phyloP scores from a whole-genome alignment of 2,113 vertebrate species.

The Xiphorhynchus elegans region DNA sequence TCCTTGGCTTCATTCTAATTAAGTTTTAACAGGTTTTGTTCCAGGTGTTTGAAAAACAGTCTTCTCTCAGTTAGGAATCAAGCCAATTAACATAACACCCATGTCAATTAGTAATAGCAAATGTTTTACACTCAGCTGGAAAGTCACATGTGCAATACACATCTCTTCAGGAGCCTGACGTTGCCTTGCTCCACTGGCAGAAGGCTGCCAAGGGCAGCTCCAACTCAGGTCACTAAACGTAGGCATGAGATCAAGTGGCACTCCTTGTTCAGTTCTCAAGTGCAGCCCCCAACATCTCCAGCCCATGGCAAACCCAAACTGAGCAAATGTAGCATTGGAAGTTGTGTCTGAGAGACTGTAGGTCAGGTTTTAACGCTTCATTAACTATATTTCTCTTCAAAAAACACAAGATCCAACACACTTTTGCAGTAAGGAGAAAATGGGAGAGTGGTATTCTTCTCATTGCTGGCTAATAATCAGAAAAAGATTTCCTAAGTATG shows the following conservation, averaged over 20 bases:
- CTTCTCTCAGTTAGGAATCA: constrained; percentile 32
- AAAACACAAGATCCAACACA: neutral
- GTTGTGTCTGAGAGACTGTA: neutral
- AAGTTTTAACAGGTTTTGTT: constrained; percentile 54
- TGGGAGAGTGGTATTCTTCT: neutral
- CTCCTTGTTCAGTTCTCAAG: neutral
- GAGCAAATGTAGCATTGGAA: neutral
- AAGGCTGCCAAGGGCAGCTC: neutral
- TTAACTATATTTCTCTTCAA: neutral
- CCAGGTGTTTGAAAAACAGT: neutral
- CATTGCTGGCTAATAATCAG: neutral
- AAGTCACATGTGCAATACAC: neutral
- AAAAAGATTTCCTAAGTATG: constrained; percentile 9
- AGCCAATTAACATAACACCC: constrained; percentile 53
- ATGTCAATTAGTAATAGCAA: constrained; percentile 18
- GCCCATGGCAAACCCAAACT: neutral
- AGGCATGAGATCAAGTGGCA: accelerated
- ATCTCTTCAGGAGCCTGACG: neutral
- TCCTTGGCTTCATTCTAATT: constrained; percentile 73
- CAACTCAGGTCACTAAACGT: neutral
- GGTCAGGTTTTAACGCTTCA: neutral
- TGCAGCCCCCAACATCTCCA: neutral
- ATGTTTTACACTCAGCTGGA: neutral
- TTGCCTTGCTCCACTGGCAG: neutral
- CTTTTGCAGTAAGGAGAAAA: neutral